Evolutionary conservation across 2,888 invertebrate genomes (phyloP), one percentile per base, ranked within the genome.

Genomic region (Cosmia trapezina): DNA sequence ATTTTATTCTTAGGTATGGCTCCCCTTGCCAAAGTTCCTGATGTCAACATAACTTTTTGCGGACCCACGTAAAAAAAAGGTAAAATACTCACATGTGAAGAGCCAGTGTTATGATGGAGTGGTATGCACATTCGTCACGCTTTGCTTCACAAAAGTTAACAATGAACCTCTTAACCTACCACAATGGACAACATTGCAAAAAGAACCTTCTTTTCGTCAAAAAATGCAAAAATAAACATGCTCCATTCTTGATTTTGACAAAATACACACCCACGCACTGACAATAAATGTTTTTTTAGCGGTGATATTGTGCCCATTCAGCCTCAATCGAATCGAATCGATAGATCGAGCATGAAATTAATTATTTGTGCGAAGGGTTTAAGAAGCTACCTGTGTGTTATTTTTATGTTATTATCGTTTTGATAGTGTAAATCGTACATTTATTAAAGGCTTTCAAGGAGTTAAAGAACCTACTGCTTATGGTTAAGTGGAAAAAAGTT

Each of bases 321-420:
- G 82, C 79, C 77, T 86, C 57, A 79, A 81, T 83, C 37, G 73
- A 84, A 86, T 86, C 51, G 76, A 75, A 87, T 80, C 80, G 70
- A 78, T 71, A 80, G 86, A 91, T 91, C 87, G 86, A 85, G 88
- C 86, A 75, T 86, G 78, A 81, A 89, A 87, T 86, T 81, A 78
- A 90, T 89, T 84, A 85, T 87, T 87, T 86, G 82, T 84, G 67
- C 71, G 84, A 88, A 87, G 84, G 83, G 83, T 75, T 86, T 88
- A 71, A 78, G 51, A 28, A 75, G 81, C 79, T 86, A 83, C 86
- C 82, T 81, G 78, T 78, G 41, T 74, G 69, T 72, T 80, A 68
- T 72, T 78, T 72, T 79, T 79, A 65, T 67, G 49, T 69, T 71
- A 54, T 62, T 59, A 56, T 69, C 41, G 2, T 68, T 82, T 62